These are phyloP conservation scores for Cettia cetti DNA, from an alignment of 2,113 vertebrate genomes.

Conservation along the genomic window DNA sequence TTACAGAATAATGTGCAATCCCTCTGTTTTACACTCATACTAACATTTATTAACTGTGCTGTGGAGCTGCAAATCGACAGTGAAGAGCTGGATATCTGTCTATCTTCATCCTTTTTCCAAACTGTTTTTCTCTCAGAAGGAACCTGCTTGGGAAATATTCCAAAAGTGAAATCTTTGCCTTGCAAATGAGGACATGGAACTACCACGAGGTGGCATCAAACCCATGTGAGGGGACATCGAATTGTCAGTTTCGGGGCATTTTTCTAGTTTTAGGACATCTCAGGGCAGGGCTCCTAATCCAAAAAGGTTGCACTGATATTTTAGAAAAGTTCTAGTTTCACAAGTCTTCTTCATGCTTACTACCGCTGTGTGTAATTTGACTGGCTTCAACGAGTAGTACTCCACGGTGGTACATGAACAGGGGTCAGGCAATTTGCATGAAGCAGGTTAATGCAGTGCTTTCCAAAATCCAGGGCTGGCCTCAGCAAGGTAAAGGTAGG, in stretches of 20 bases:
- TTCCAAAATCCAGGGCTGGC: not conserved
- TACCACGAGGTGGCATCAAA: conserved; percentile 57
- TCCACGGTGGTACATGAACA: rapidly evolving
- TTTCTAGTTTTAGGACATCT: not conserved
- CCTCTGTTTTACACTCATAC: not conserved
- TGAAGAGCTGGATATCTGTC: not conserved
- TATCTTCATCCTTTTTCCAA: not conserved
- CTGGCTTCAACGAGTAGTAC: not conserved
- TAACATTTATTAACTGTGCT: not conserved
- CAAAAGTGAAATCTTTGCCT: not conserved
- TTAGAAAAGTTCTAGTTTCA: not conserved
- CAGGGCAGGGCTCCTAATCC: not conserved
- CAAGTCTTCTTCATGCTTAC: not conserved
- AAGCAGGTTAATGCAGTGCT: not conserved
- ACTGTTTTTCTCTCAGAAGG: not conserved
- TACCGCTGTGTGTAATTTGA: not conserved
- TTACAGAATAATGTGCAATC: not conserved
- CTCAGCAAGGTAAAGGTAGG: not conserved
- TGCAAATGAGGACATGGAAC: not conserved
- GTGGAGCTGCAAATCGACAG: not conserved
- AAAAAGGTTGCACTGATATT: not conserved
- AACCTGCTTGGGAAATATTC: not conserved
- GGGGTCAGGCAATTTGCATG: not conserved
- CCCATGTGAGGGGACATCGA: not conserved
- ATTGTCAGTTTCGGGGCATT: not conserved